Evolutionary conservation across 2,113 vertebrate species (phyloP).

Genomic region (Cyphomyrus plagiostoma): DNA sequence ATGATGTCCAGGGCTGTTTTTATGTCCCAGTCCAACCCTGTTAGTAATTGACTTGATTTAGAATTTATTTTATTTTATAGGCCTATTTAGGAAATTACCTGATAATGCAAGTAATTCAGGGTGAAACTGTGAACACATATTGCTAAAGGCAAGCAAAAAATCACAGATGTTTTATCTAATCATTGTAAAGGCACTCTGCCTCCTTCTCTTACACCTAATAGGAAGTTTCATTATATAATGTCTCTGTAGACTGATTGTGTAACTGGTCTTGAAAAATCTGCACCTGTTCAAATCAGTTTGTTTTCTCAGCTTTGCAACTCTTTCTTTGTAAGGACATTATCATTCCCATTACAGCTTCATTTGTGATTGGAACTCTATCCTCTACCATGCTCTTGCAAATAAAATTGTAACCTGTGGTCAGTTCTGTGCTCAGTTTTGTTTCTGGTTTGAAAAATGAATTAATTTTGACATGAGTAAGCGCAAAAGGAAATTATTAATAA

Average conservation of each 20-base stretch:
- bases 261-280: background rate
- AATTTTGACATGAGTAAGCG: background rate
- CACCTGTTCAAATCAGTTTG: background rate
- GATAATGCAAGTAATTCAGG: background rate
- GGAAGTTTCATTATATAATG: background rate
- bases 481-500: background rate
- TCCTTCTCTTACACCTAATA: background rate
- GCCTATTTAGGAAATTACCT: background rate
- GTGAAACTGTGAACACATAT: background rate
- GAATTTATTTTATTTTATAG: background rate
- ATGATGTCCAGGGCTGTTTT: too few species aligned
- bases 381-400: background rate
- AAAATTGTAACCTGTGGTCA: background rate
- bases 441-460: background rate
- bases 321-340: slow-evolving; percentile 34
- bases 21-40: too few species aligned
- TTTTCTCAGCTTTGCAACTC: slow-evolving; percentile 23
- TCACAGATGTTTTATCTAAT: background rate
- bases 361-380: background rate
- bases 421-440: background rate
- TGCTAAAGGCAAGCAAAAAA: background rate
- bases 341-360: slow-evolving; percentile 30
- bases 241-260: background rate
- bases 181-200: background rate
- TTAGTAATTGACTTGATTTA: background rate